A percentile compares a stretch with the other conserved stretches of the same genome.
phyloP scores from a whole-genome alignment of 2,888 invertebrate genomes.

The Teleogryllus oceanicus region DNA sequence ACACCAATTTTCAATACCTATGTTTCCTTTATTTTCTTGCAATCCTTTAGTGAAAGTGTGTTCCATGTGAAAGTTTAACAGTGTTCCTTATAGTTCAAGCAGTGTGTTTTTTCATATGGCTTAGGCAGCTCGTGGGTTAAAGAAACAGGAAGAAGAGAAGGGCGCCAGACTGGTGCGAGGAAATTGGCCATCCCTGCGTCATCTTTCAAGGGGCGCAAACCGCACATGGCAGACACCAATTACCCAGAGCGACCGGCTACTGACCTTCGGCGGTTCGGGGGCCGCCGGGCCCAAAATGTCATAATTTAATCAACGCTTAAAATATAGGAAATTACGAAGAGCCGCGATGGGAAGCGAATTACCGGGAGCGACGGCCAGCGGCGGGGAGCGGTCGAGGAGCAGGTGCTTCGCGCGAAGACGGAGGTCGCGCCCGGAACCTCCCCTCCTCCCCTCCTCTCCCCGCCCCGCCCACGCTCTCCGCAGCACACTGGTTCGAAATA shows the following conservation, averaged over 20 bases:
- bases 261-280: background rate
- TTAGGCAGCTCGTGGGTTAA: too few relatives aligned
- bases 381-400: background rate
- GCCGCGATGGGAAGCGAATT: conserved; percentile 4
- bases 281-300: background rate
- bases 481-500: too few relatives aligned
- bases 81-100: too few relatives aligned
- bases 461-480: too few relatives aligned
- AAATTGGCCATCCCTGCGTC: background rate
- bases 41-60: too few relatives aligned
- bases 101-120: too few relatives aligned
- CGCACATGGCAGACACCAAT: background rate
- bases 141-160: too few relatives aligned
- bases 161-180: too few relatives aligned
- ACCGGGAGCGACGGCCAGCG: background rate
- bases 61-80: too few relatives aligned
- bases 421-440: background rate
- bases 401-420: background rate
- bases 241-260: background rate
- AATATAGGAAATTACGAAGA: conserved; percentile 5
- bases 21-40: too few relatives aligned
- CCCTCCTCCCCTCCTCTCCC: background rate
- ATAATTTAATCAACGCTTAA: conserved; percentile 18
- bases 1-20: too few relatives aligned
- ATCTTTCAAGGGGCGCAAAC: background rate